Evolutionary conservation across 2,888 invertebrate species (phyloP).

Genomic region (Ptycholaimellus sp.): DNA sequence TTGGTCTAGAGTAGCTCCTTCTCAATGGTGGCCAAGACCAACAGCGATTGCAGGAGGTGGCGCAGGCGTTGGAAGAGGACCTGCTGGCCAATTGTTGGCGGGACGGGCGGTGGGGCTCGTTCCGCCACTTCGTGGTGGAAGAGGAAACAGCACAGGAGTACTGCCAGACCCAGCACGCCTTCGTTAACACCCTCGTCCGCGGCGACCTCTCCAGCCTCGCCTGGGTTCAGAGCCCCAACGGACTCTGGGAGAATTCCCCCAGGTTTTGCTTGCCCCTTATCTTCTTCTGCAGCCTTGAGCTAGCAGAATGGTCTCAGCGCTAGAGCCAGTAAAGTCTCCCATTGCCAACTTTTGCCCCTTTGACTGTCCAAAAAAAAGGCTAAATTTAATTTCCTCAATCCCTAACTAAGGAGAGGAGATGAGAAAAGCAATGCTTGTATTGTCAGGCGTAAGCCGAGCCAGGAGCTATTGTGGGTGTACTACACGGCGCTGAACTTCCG

Average conservation of each 20-base stretch:
- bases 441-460: conserved; percentile 9
- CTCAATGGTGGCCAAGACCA: too few species aligned
- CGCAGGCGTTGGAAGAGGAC: conserved; percentile 36
- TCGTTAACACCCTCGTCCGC: conserved; percentile 66
- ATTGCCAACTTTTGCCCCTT: too few species aligned
- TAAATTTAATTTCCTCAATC: too few species aligned
- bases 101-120: conserved; percentile 58
- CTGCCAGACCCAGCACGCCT: conserved; percentile 56
- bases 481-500: conserved; percentile 54
- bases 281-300: too few species aligned
- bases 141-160: conserved; percentile 29
- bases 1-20: too few species aligned
- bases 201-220: conserved; percentile 74
- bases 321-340: too few species aligned
- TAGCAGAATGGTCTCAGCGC: too few species aligned
- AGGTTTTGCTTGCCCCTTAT: too few species aligned
- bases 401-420: too few species aligned
- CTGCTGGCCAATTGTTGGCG: conserved; percentile 59
- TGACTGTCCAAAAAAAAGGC: too few species aligned
- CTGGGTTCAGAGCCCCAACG: conserved; percentile 69
- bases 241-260: conserved; percentile 32
- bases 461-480: conserved; percentile 29
- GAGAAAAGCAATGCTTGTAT: too few species aligned
- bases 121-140: conserved; percentile 50
- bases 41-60: too few species aligned